Conservation (phyloP, 2,888 invertebrate species). For the Sinelater perroti region DNA sequence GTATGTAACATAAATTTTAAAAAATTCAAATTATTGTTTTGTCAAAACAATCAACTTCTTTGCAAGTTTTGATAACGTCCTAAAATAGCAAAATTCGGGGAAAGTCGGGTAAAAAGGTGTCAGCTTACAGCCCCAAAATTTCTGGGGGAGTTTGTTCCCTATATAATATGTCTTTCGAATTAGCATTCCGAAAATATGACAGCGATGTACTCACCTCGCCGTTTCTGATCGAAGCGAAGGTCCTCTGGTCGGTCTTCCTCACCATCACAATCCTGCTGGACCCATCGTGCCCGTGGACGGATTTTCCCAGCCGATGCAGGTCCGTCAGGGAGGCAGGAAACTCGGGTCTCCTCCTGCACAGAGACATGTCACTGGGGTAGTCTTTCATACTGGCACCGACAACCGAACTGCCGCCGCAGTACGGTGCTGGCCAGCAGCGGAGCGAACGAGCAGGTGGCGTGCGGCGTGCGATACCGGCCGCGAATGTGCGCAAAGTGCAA, state of each 20-base stretch:
- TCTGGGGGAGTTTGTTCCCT: too few species aligned
- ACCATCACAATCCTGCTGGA: conserved; percentile 73
- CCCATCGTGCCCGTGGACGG: conserved; percentile 61
- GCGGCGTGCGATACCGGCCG: conserved; percentile 30
- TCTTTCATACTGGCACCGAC: conserved; percentile 23
- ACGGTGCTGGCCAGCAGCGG: too few species aligned
- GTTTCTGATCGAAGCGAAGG: conserved; percentile 68
- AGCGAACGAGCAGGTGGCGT: conserved; percentile 40
- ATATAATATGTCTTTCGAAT: too few species aligned
- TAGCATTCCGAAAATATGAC: too few species aligned
- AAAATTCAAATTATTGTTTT: too few species aligned
- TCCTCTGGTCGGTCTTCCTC: conserved; percentile 72
- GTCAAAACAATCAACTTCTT: too few species aligned
- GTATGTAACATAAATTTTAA: too few species aligned
- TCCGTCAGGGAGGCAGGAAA: conserved; percentile 58
- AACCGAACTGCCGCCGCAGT: too few species aligned
- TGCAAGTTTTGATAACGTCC: too few species aligned
- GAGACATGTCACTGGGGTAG: conserved; percentile 38
- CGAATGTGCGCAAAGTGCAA: conserved; percentile 51
- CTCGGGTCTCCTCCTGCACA: conserved; percentile 54
- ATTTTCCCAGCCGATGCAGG: conserved; percentile 57
- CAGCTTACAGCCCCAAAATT: too few species aligned
- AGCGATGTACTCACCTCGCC: conserved; percentile 62
- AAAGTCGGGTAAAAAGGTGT: too few species aligned
- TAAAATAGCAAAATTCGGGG: too few species aligned